phyloP scores from a whole-genome alignment of 2,797 vertebrate genomes.

The Helostoma temminkii region DNA sequence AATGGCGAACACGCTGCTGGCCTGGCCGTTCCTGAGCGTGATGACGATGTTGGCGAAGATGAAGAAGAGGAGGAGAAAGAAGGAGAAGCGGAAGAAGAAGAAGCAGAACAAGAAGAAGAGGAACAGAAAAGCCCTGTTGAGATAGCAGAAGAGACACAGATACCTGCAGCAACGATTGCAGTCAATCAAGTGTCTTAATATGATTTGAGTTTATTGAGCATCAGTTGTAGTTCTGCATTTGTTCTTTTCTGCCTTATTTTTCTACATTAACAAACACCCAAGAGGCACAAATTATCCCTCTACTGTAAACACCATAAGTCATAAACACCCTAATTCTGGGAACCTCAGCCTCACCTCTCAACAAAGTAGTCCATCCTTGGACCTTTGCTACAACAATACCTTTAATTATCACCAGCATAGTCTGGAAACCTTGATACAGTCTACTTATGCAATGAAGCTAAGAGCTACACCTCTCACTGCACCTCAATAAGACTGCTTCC shows the following conservation, averaged over 20 bases:
- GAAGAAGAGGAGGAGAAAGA: conserved; percentile 67
- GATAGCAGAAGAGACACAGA: conserved; percentile 47
- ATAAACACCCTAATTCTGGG: background rate
- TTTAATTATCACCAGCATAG: conserved; percentile 25
- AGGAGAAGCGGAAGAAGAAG: conserved; percentile 64
- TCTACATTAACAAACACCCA: conserved; percentile 28
- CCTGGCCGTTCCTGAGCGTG: conserved; percentile 73
- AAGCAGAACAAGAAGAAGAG: conserved; percentile 56
- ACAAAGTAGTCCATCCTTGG: background rate
- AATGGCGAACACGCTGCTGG: conserved; percentile 64
- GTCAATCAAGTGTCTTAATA: conserved; percentile 80
- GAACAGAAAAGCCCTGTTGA: conserved; percentile 59
- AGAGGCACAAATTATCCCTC: conserved; percentile 28
- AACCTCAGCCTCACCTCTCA: conserved; percentile 1
- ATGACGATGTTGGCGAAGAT: conserved; percentile 66
- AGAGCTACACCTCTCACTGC: background rate
- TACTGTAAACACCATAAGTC: conserved; percentile 22
- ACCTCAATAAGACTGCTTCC: conserved; percentile 16
- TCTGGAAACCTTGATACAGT: conserved; percentile 4
- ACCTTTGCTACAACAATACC: conserved; percentile 5
- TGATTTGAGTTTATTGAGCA: conserved; percentile 35
- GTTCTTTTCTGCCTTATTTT: conserved; percentile 23
- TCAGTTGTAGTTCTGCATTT: conserved; percentile 29
- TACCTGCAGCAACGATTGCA: conserved; percentile 56
- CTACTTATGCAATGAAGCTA: conserved; percentile 15